Evolutionary conservation across 2,113 vertebrate genomes (phyloP).

Genomic region (Grammomys surdaster): DNA sequence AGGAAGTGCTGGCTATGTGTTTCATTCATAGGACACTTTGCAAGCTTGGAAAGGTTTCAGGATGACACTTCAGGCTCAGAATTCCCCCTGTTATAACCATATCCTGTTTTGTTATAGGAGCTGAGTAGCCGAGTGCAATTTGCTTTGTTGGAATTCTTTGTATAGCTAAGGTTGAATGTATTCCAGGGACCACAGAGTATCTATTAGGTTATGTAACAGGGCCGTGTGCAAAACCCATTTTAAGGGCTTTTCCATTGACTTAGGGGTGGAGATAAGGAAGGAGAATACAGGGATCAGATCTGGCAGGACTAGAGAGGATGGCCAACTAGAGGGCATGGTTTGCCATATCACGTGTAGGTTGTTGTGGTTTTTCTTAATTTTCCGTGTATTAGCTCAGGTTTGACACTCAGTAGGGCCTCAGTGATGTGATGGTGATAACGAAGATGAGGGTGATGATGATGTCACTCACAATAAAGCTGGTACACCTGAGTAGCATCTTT

Average conservation of each 20-base stretch:
- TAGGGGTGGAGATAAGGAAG: too few species aligned
- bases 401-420: background rate
- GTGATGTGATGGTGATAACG: background rate
- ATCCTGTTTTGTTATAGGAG: background rate
- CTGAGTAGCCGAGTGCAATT: background rate
- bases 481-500: too few species aligned
- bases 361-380: background rate
- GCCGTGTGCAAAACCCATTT: background rate
- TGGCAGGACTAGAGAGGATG: background rate
- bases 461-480: background rate
- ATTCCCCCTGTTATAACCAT: background rate
- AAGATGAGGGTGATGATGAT: background rate
- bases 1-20: background rate
- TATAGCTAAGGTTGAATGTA: background rate
- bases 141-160: conserved; percentile 36
- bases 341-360: background rate
- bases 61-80: conserved; percentile 19
- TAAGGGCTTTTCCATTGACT: background rate
- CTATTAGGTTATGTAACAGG: background rate
- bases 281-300: background rate
- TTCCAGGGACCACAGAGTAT: background rate
- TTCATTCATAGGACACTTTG: conserved; percentile 31
- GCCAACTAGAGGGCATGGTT: background rate
- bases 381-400: background rate
- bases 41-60: conserved; percentile 26